These are phyloP conservation scores for Diploscapter pachys DNA, from an alignment of 1,140 invertebrate species.

Conservation along the genomic window DNA sequence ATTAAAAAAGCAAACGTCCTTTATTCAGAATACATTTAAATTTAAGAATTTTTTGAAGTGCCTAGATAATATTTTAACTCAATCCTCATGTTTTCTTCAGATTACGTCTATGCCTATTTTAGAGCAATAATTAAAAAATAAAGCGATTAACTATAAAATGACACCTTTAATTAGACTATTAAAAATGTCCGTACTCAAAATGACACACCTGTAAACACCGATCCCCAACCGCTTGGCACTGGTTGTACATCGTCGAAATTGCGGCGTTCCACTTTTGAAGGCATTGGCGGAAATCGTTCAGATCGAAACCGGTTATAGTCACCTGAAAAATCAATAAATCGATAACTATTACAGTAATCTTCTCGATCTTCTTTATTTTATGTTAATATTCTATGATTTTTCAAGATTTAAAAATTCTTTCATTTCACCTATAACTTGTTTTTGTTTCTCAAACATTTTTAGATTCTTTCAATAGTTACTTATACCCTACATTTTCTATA, in stretches of 20 bases:
- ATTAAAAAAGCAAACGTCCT: background rate
- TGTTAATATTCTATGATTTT: no score
- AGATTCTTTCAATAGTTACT: background rate
- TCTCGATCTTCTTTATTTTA: no score
- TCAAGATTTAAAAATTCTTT: no score
- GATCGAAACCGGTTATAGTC: conserved; percentile 87
- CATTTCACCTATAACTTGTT: no score
- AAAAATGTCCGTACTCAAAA: no score
- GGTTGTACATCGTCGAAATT: conserved; percentile 85
- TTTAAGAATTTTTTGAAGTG: background rate
- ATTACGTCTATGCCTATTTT: background rate
- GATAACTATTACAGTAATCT: no score
- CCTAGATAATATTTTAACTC: conserved; percentile 7
- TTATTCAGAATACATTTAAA: background rate
- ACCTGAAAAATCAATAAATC: conserved; percentile 14
- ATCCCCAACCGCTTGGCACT: conserved; percentile 67
- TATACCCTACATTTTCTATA: background rate
- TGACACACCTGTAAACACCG: conserved; percentile 15
- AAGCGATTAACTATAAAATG: background rate
- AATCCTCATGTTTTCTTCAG: conserved; percentile 3
- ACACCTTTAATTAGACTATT: no score
- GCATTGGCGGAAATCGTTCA: conserved; percentile 85
- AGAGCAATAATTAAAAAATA: background rate
- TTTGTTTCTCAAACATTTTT: background rate
- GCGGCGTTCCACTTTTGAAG: conserved; percentile 92